Base-by-base conservation (phyloP, 2,797 vertebrate species). In the Hoplostethus mediterraneus region DNA sequence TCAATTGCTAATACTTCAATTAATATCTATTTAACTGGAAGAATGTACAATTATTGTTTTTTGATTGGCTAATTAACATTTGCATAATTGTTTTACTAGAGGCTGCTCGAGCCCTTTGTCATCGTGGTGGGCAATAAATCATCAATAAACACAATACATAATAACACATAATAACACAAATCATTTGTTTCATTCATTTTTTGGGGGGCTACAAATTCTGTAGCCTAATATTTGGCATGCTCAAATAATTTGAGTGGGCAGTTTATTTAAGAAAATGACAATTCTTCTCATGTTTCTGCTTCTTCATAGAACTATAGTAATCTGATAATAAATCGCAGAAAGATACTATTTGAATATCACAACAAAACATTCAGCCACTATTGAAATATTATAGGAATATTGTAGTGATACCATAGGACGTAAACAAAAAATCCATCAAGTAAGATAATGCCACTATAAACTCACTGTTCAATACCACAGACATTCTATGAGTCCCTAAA, bases 41-140 rank as follows among this genome's bases (percentile, higher is more conserved):
- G 45, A 63, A 75, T 72, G 65, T 83, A 57, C 38, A 69, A 73
- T 89, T 73, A 93, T 91, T 88, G 83, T 67, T 72, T 90, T 90
- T 88, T 91, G 89, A 93, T 92, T 89, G 87, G 72, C 81, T 90
- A 85, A 90, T 93, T 91, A 91, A 81, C 70, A 93, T 93, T 93
- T 92, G 90, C 89, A 90, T 93, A 91, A 93, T 91, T 92, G 84
- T 91, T 91, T 84, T 83, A 76, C 83, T 79, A 83, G 86, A 76
- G 88, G 81, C 71, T 72, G 66, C 54, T 63, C 60, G 59, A 80
- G 82, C 69, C 80, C 87, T 90, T 93, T 92, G 90, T 93, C 87
- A 87, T 77, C 79, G 80, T 74, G 48, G 52, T 64, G 38, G 68
- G 60, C 55, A 72, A 80, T 80, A 83, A 78, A 82, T 68, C 73